These are phyloP conservation scores for Apeltes quadracus DNA, from an alignment of 2,113 vertebrate genomes.

Conservation along the genomic window DNA sequence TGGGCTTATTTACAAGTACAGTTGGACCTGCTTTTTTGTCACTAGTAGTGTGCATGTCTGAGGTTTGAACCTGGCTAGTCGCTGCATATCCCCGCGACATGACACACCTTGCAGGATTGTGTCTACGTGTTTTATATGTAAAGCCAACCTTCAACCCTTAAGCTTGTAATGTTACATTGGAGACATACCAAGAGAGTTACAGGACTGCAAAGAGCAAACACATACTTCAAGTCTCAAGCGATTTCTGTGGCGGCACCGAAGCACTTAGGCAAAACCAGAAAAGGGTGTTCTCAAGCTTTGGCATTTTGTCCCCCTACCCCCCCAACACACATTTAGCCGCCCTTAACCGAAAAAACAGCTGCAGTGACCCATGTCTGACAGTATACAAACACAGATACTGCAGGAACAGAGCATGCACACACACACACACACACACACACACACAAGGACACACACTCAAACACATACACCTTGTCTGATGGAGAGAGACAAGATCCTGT, in stretches of 20 bases:
- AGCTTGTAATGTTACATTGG: neutral
- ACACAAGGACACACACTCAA: conserved; percentile 29
- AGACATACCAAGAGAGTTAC: conserved; percentile 8
- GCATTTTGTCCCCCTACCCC: conserved; percentile 30
- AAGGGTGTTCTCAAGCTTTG: conserved; percentile 37
- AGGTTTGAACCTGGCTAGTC: conserved; percentile 47
- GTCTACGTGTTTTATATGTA: conserved; percentile 5
- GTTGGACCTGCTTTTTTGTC: conserved; percentile 59
- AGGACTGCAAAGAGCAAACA: conserved; percentile 49
- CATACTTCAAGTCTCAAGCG: conserved; percentile 24
- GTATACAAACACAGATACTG: conserved; percentile 73
- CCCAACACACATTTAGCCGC: conserved; percentile 27
- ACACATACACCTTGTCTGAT: conserved; percentile 50
- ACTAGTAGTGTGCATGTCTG: conserved; percentile 36
- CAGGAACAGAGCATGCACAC: conserved; percentile 41
- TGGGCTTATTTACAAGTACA: conserved; percentile 41
- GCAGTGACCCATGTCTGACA: conserved; percentile 72
- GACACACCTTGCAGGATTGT: conserved; percentile 7
- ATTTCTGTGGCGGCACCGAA: conserved; percentile 40
- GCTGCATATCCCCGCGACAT: conserved; percentile 49
- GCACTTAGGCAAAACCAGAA: conserved; percentile 41
- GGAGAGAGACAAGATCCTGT: conserved; percentile 60
- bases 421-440: conserved; percentile 27
- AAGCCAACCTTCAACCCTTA: conserved; percentile 1
- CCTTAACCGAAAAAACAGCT: conserved; percentile 72